Evolutionary conservation across 2,113 vertebrate species (phyloP), one percentile per base, ranked within the genome.

Genomic region (Mugil cephalus): DNA sequence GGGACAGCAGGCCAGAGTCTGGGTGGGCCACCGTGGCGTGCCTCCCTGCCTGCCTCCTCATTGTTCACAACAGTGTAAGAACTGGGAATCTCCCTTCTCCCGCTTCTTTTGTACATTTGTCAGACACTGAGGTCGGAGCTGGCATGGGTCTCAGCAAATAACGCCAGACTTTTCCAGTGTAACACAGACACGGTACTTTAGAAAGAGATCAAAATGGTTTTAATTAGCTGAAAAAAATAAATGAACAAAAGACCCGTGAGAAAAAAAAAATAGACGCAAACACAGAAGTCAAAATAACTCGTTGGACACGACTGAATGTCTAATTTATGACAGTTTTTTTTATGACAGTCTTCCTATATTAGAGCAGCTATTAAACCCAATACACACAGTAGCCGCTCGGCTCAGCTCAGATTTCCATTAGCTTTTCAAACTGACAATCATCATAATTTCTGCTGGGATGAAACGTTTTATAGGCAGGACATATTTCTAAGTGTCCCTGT

Each of bases 1-100:
- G 66, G 69, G 83, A 91, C 92, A 90, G 88, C 87, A 91, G 89
- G 80, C 83, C 72, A 48, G 90, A 82, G 79, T 87, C 86, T 95
- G 93, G 94, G 94, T 95, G 94, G 93, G 88, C 89, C 63, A 51
- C 76, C 74, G 76, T 46, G 69, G 62, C 64, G 19, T 64, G 64
- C 69, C 74, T 84, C 71, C 60, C 74, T 51, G 64, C 72, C 53
- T 85, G 63, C 60, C 79, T 80, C 68, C 50, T 30, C 74, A 73
- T 88, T 86, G 86, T 90, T 89, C 65, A 51, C 64, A 24, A 52
- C 67, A 71, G 62, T 39, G 61, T 70, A 56, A 8, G 24, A 80
- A 61, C 69, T 38, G 63, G 60, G 69, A 76, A 69, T 74, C 64
- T 69, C 51, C 47, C 68, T 63, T 70, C 47, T 74, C 59, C 18